Evolutionary conservation across 1,140 invertebrate species (phyloP).

Genomic region (Pseudachorutes palmiensis): DNA sequence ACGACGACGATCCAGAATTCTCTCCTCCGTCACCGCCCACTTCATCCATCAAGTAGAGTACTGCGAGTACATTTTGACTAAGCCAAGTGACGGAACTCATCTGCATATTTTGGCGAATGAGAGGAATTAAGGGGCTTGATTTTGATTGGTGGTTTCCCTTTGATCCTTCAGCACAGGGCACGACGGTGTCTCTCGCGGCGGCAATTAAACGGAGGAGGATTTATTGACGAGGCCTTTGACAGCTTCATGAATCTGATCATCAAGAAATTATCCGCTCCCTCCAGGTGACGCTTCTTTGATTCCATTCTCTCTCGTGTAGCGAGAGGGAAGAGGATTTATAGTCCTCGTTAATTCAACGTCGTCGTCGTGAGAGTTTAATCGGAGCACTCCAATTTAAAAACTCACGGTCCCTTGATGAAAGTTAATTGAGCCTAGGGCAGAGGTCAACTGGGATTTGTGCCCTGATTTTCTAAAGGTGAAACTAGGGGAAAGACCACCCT

Average conservation of each 20-base stretch:
- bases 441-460: no score
- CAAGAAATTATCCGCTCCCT: constrained; percentile 3
- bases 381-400: neutral
- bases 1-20: constrained; percentile 2
- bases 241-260: constrained; percentile 2
- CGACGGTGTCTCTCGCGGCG: neutral
- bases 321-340: constrained; percentile 1
- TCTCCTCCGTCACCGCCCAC: neutral
- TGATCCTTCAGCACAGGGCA: no score
- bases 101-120: no score
- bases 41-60: constrained; percentile 1
- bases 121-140: no score
- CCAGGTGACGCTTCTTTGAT: neutral
- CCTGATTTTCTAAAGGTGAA: no score
- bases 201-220: neutral
- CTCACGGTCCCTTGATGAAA: no score
- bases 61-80: no score
- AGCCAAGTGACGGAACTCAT: no score
- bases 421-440: no score
- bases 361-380: constrained; percentile 10
- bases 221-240: neutral
- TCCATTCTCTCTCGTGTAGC: neutral
- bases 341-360: neutral
- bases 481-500: no score
- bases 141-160: no score